A percentile compares a stretch with the other conserved stretches of the same genome.
These are phyloP conservation scores for Hermaeophaga mercurialis DNA, from an alignment of 2,888 invertebrate genomes.

Conservation along the genomic window DNA sequence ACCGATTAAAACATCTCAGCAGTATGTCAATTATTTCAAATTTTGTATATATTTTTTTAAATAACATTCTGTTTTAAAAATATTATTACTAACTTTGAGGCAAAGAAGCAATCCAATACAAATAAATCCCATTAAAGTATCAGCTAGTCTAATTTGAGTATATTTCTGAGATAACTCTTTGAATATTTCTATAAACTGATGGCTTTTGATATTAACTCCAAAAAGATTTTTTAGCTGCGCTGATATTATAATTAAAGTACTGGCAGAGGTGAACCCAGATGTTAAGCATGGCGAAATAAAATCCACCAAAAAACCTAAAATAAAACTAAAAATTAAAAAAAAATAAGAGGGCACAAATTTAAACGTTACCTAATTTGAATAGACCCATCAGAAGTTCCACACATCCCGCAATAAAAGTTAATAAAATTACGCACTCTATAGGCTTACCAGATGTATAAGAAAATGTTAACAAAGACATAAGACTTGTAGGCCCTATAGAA, in stretches of 20 bases:
- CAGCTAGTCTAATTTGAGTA: conserved; percentile 62
- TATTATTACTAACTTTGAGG: conserved; percentile 64
- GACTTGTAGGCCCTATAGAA: conserved; percentile 90
- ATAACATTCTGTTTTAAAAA: no score
- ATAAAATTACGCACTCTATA: conserved; percentile 73
- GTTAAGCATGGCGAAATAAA: conserved; percentile 84
- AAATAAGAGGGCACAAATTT: not conserved
- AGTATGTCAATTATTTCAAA: no score
- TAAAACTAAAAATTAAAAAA: conserved; percentile 27
- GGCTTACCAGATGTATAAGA: conserved; percentile 74
- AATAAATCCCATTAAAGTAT: conserved; percentile 67
- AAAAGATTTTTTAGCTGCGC: conserved; percentile 77
- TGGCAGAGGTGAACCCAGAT: conserved; percentile 84
- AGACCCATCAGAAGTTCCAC: conserved; percentile 81
- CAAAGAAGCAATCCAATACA: conserved; percentile 70
- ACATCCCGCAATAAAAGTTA: conserved; percentile 78
- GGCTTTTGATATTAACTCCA: conserved; percentile 71
- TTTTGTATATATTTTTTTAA: no score
- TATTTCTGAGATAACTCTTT: conserved; percentile 59
- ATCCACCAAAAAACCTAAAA: conserved; percentile 84
- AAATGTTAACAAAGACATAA: conserved; percentile 85
- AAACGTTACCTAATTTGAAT: conserved; percentile 73
- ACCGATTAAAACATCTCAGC: no score
- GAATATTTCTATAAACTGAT: conserved; percentile 69
- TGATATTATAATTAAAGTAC: conserved; percentile 76